Base-by-base conservation (phyloP, 2,888 invertebrate genomes). In the Himalopsyche japonica region DNA sequence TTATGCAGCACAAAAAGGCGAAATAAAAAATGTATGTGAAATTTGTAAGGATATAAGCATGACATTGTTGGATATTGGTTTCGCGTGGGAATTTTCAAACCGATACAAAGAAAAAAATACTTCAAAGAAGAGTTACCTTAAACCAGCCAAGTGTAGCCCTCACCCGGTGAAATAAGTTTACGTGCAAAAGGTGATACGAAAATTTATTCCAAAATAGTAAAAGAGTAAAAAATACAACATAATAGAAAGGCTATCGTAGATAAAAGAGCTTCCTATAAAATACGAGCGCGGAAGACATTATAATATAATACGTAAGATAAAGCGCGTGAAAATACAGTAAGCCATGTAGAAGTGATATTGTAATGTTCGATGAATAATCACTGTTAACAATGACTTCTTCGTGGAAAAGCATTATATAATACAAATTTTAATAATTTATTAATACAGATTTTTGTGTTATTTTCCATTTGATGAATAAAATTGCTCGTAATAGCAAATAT, bases 81-180 rank as follows among this genome's bases (percentile, higher is more conserved):
- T 77, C 30, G 77, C 77, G 77, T 77, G 77, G 77, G 77, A 77
- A 77, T 34, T 77, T 77, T 43, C 34, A 43, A 43, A 77, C 43
- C 77, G n/a, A 43, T 34, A 37, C 37, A 77, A 77, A 77, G 77
- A 43, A 43, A 77, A 77, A 70, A 37, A 77, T 34, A 77, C 77
- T 43, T 77, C 77, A 77, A 77, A 77, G 77, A 20, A 43, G 77
- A 77, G 77, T n/a, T 37, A n/a, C 77, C 43, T 77, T 77, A 77
- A 77, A 77, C 34, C 77, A 77, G 37, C 43, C 77, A 20, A 43
- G 43, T 37, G 77, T 43, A n/a, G 34, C 77, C 37, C 77, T 37
- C 77, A 77, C 37, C 77, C 77, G 77, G 77, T 77, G 77, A 77
- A 37, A 37, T 34, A 77, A 77, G 77, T 77, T 43, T 43, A 77